phyloP scores from a whole-genome alignment of 37 sponge, comb jelly and placozoan species.

The Chondrilla cf. caribensis region DNA sequence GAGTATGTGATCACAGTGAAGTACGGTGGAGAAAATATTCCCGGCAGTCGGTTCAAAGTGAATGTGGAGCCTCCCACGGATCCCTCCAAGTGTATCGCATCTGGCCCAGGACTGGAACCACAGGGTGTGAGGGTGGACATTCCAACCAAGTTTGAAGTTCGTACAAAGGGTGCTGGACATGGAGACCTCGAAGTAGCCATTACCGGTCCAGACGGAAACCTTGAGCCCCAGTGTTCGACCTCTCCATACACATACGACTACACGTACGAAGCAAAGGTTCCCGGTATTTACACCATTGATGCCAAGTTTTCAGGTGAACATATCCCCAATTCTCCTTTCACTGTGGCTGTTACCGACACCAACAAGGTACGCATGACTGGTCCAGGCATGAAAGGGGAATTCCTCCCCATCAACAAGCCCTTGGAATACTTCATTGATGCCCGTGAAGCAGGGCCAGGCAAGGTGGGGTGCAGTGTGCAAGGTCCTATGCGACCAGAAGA shows the following conservation, averaged over 20 bases:
- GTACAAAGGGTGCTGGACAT: conserved; percentile 82
- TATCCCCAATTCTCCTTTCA: conserved; percentile 74
- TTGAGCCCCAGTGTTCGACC: neutral
- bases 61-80: conserved; percentile 71
- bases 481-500: conserved; percentile 25
- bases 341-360: conserved; percentile 76
- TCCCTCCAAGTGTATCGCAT: conserved; percentile 77
- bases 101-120: conserved; percentile 90
- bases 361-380: conserved; percentile 76
- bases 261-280: conserved; percentile 60
- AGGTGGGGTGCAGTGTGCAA: conserved; percentile 53
- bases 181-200: conserved; percentile 74
- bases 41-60: conserved; percentile 82
- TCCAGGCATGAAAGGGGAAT: conserved; percentile 85
- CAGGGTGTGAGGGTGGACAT: conserved; percentile 77
- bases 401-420: conserved; percentile 61
- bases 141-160: conserved; percentile 81
- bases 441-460: conserved; percentile 76
- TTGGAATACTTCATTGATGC: conserved; percentile 63
- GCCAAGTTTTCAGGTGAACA: conserved; percentile 70
- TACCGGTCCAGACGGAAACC: conserved; percentile 35
- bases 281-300: conserved; percentile 77
- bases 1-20: conserved; percentile 81
- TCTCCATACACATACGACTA: conserved; percentile 55
- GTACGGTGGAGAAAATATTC: conserved; percentile 84